Evolutionary conservation across 2,888 invertebrate species (phyloP).

Genomic region (Lasioglossum pauxillum): DNA sequence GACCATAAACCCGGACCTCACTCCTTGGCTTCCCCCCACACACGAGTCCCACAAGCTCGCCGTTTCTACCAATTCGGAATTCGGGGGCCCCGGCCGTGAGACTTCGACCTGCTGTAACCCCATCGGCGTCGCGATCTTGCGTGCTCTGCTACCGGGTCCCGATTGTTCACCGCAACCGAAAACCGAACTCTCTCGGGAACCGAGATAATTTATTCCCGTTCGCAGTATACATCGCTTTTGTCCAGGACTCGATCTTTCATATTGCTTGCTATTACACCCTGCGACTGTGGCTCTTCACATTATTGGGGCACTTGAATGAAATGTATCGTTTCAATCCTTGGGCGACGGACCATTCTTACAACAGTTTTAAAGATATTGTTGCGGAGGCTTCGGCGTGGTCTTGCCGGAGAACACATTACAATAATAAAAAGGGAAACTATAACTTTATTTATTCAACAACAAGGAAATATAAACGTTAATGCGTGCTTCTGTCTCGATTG

Average conservation of each 20-base stretch:
- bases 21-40: slow-evolving; percentile 14
- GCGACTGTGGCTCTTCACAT: neutral
- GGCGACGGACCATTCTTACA: neutral
- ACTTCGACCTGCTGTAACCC: slow-evolving; percentile 61
- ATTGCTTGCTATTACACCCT: neutral
- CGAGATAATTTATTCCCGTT: neutral
- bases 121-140: slow-evolving; percentile 52
- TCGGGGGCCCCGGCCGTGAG: slow-evolving; percentile 50
- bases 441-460: no score
- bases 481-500: no score
- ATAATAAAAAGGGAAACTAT: no score
- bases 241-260: neutral
- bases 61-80: slow-evolving; percentile 66
- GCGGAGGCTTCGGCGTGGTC: no score
- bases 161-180: slow-evolving; percentile 23
- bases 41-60: slow-evolving; percentile 19
- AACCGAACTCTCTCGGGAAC: neutral
- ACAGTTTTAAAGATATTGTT: no score
- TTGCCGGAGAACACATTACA: no score
- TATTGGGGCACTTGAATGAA: neutral
- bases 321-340: neutral
- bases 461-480: no score
- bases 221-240: neutral
- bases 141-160: slow-evolving; percentile 39
- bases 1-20: slow-evolving; percentile 71